Percentiles rank a stretch among this genome's conserved stretches.
phyloP scores from a whole-genome alignment of 2,113 vertebrate genomes.

The Pholis gunnellus region DNA sequence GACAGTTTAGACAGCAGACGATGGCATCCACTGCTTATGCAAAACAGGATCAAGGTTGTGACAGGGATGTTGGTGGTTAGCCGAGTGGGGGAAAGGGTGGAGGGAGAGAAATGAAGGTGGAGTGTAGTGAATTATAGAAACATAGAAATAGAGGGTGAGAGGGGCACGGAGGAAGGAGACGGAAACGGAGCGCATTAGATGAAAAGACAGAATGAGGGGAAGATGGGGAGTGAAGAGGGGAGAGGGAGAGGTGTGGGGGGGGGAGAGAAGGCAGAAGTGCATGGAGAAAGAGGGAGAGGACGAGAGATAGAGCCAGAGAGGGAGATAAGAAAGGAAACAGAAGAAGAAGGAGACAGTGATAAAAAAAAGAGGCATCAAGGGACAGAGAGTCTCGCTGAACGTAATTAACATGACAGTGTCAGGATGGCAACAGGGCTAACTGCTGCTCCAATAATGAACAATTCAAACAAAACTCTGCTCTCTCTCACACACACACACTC shows the following conservation, averaged over 20 bases:
- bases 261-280: background rate
- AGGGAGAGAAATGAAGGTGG: background rate
- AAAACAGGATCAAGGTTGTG: constrained; percentile 60
- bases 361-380: constrained; percentile 44
- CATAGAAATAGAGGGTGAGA: background rate
- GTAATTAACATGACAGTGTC: constrained; percentile 67
- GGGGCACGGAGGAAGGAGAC: background rate
- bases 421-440: constrained; percentile 54
- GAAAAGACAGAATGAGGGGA: background rate
- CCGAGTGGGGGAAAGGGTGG: background rate
- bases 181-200: background rate
- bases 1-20: constrained; percentile 44
- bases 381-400: constrained; percentile 50
- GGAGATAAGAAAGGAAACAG: constrained; percentile 18
- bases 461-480: constrained; percentile 41
- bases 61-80: constrained; percentile 43
- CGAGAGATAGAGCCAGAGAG: constrained; percentile 9
- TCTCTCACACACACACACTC: constrained; percentile 2
- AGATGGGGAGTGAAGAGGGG: background rate
- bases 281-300: background rate
- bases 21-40: constrained; percentile 49
- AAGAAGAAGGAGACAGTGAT: constrained; percentile 9
- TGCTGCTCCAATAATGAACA: constrained; percentile 60
- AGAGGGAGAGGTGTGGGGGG: background rate
- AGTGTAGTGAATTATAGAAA: background rate